Evolutionary conservation across 2,888 invertebrate genomes (phyloP), one percentile per base, ranked within the genome.

Genomic region (Heterodera filipjevi): DNA sequence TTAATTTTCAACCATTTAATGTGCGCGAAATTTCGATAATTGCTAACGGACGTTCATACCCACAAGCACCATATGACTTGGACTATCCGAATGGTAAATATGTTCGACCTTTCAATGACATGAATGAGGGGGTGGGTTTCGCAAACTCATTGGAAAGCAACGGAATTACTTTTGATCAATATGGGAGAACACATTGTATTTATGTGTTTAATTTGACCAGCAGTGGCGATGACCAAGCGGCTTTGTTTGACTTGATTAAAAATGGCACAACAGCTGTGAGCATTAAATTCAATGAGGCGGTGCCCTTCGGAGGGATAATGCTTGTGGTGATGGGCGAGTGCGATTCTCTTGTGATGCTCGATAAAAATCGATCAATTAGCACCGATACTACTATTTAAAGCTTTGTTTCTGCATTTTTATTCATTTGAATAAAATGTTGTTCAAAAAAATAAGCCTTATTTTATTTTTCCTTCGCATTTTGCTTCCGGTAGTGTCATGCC

Each of bases 201-300:
- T 76, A 70, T 33, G 76, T 76, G n/a, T 76, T 70, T 30, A 76
- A 76, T 70, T 14, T 76, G 71, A 76, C 76, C 22, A 76, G 33
- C 49, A 64, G 64, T 30, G 64, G 53, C 12, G 76, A 76, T n/a
- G 71, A 76, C n/a, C 64, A 76, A 16, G 71, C 44, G 49, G 66
- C 27, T 10, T 8, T 27, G 27, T 76, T 76, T 22, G 71, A 70
- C 35, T 77, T 76, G 33, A 76, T 76, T 3, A 70, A 64, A 14
- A 76, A 66, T 70, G 76, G 76, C 5, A 76, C 71, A 3, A 76
- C 76, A n/a, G n/a, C 71, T 3, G 71, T 76, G 0, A 27, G 49
- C 6, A 76, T 76, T 3, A 76, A 76, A 72, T 76, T 76, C 71
- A 76, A 44, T 64, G n/a, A 35, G 33, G 27, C 71, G 14, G 33